Conservation (phyloP, 2,888 invertebrate genomes). For the Dioctria rufipes region DNA sequence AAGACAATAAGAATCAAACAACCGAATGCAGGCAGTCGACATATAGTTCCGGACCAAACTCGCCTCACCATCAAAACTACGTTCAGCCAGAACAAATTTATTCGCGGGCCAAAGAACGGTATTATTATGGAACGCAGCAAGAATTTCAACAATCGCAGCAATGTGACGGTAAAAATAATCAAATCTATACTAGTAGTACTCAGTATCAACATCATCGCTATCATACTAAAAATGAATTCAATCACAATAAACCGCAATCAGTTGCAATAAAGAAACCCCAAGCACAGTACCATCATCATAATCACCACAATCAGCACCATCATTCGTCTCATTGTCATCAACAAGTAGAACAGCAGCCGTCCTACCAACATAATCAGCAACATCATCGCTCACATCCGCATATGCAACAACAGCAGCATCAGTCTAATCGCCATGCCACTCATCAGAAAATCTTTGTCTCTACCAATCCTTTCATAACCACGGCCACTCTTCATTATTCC, state of each 20-base stretch:
- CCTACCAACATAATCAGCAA: constrained; percentile 61
- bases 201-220: constrained; percentile 61
- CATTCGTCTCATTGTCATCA: constrained; percentile 55
- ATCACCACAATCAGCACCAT: constrained; percentile 57
- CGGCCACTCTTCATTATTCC: constrained; percentile 67
- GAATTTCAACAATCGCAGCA: constrained; percentile 65
- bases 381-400: constrained; percentile 62
- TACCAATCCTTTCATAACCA: constrained; percentile 71
- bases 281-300: constrained; percentile 59
- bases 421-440: constrained; percentile 64
- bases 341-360: constrained; percentile 9
- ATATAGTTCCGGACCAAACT: constrained; percentile 65
- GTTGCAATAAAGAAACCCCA: constrained; percentile 38
- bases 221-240: constrained; percentile 60
- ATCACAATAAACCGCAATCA: constrained; percentile 64
- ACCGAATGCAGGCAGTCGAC: constrained; percentile 52
- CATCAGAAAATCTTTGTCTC: constrained; percentile 71
- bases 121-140: constrained; percentile 61
- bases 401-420: constrained; percentile 65
- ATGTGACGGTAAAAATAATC: constrained; percentile 71
- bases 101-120: constrained; percentile 62
- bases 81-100: constrained; percentile 62
- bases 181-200: constrained; percentile 70
- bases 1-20: constrained; percentile 61
- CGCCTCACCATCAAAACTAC: constrained; percentile 64